These are phyloP conservation scores for Romanogobio albipinnatus DNA, from an alignment of 2,113 vertebrate genomes.

Conservation along the genomic window DNA sequence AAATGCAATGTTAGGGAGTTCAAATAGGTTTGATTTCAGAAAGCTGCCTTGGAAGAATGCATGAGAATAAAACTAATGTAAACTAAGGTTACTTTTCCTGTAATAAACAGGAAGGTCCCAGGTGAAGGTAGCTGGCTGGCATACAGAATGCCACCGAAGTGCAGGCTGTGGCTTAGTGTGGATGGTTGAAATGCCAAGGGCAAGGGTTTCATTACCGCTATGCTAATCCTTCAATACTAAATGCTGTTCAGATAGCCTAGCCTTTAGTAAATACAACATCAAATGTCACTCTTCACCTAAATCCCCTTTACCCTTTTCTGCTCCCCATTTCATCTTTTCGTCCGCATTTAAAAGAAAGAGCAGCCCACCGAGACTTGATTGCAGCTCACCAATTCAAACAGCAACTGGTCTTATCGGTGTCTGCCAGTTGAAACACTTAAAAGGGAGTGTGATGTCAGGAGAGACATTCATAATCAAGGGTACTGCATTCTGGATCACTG, in stretches of 20 bases:
- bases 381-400: constrained; percentile 24
- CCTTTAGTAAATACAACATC: constrained; percentile 37
- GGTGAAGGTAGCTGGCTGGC: neutral
- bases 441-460: constrained; percentile 16
- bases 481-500: constrained; percentile 12
- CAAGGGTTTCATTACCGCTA: constrained; percentile 9
- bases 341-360: neutral
- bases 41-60: neutral
- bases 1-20: constrained; percentile 21
- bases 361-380: neutral
- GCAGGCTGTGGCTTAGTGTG: constrained; percentile 18
- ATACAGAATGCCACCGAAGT: constrained; percentile 23
- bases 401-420: constrained; percentile 15
- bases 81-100: neutral
- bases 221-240: constrained; percentile 39
- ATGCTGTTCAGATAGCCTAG: constrained; percentile 20
- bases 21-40: neutral
- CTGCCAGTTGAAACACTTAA: constrained; percentile 32
- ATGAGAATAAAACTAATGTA: constrained; percentile 15
- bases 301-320: neutral
- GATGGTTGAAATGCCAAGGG: constrained; percentile 34
- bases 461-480: constrained; percentile 30
- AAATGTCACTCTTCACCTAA: constrained; percentile 44
- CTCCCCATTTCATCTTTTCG: neutral
- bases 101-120: constrained; percentile 20